Conservation (phyloP, 2,797 vertebrate genomes). For the Etheostoma nigrum region DNA sequence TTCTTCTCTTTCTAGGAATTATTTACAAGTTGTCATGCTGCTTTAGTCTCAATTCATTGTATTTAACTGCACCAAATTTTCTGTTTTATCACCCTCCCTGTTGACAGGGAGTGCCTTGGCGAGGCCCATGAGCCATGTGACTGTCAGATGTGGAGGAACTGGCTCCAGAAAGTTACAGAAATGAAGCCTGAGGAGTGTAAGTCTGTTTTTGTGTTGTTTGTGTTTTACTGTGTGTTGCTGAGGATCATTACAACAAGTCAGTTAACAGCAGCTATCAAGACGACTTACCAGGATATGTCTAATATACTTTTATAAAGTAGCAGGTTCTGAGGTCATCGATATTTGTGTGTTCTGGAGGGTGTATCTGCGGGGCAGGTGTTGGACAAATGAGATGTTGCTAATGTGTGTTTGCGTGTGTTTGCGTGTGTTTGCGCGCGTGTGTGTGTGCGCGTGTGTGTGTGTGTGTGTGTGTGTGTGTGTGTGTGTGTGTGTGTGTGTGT, state of each 20-base stretch:
- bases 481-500: constrained; percentile 7
- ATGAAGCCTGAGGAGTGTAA: constrained; percentile 99
- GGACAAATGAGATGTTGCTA: constrained; percentile 13
- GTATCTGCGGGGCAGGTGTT: constrained; percentile 38
- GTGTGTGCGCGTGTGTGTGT: neutral
- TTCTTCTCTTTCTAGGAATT: neutral
- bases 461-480: neutral
- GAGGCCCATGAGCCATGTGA: constrained; percentile 99
- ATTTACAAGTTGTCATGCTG: neutral
- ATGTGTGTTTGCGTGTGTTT: constrained; percentile 19
- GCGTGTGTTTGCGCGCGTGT: neutral
- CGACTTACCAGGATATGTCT: constrained; percentile 26
- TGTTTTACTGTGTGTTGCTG: constrained; percentile 11
- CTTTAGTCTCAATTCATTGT: neutral
- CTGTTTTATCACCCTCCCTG: constrained; percentile 23
- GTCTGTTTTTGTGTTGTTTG: constrained; percentile 60
- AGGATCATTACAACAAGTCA: constrained; percentile 30
- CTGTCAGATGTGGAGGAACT: constrained; percentile 98
- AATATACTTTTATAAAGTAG: constrained; percentile 38
- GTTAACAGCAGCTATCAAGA: constrained; percentile 49
- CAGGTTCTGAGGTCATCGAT: constrained; percentile 53
- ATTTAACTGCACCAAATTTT: constrained; percentile 1
- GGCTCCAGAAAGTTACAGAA: constrained; percentile 97
- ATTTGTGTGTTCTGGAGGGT: constrained; percentile 27
- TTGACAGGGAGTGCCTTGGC: constrained; percentile 95